A percentile compares a stretch with the other conserved stretches of the same genome.
Conservation (phyloP, 2,888 invertebrate species). For the Watsonalla cultraria region DNA sequence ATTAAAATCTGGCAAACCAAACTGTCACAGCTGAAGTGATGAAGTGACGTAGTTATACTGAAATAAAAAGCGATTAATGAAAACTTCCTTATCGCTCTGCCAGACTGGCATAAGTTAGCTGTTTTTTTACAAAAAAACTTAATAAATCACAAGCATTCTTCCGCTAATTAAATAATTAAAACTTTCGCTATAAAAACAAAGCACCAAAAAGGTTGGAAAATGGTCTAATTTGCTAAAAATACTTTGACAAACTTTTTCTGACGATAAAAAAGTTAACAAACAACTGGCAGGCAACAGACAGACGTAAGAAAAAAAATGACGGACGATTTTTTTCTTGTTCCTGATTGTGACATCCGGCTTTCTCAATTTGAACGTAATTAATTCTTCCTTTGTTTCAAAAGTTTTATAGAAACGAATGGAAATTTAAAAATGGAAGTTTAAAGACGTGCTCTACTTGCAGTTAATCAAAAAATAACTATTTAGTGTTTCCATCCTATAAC, state of each 20-base stretch:
- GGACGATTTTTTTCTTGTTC: neutral
- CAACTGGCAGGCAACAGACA: neutral
- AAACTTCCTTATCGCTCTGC: neutral
- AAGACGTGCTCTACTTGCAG: too few relatives aligned
- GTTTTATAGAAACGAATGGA: too few relatives aligned
- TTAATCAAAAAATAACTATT: too few relatives aligned
- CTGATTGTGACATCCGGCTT: neutral
- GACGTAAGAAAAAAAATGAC: neutral
- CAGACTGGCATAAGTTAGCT: neutral
- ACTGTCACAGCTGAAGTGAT: too few relatives aligned
- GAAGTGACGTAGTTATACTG: neutral
- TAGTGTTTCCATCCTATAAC: too few relatives aligned
- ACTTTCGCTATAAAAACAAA: constrained; percentile 22
- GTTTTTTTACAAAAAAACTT: constrained; percentile 6
- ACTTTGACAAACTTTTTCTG: constrained; percentile 22
- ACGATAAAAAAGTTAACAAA: constrained; percentile 25
- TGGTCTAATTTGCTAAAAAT: constrained; percentile 6
- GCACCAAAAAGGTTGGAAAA: constrained; percentile 6
- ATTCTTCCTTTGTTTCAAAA: too few relatives aligned
- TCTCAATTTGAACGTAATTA: neutral
- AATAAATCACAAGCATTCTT: constrained; percentile 15
- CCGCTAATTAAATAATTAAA: constrained; percentile 18
- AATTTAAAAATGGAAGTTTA: too few relatives aligned
- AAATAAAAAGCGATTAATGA: neutral
- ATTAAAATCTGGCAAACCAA: too few relatives aligned